Percentiles rank a stretch among this genome's conserved stretches.
Evolutionary conservation across 2,113 vertebrate genomes (phyloP).

Genomic region (Alaudala cheleensis): DNA sequence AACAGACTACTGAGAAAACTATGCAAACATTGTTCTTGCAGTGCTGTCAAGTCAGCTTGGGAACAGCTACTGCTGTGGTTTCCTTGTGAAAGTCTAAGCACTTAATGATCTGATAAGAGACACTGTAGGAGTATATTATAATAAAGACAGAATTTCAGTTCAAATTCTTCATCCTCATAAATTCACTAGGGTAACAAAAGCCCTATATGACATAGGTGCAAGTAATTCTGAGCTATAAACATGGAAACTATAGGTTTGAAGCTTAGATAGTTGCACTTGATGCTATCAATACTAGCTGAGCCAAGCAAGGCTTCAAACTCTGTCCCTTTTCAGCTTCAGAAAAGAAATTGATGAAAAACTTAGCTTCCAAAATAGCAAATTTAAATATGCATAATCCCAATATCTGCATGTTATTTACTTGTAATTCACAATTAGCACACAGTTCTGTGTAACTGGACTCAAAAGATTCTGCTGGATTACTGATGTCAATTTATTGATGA

Average conservation of each 20-base stretch:
- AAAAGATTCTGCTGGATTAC: neutral
- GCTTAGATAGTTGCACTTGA: neutral
- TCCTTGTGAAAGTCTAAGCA: slow-evolving; percentile 55
- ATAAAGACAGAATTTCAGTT: slow-evolving; percentile 2
- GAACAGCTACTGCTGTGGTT: slow-evolving; percentile 51
- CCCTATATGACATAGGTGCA: neutral
- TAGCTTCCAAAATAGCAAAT: neutral
- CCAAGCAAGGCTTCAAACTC: neutral
- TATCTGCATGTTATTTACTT: neutral
- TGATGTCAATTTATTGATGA: neutral
- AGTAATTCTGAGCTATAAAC: neutral
- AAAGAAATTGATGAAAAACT: neutral
- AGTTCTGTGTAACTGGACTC: neutral
- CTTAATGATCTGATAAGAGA: slow-evolving; percentile 40
- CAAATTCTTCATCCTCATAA: neutral
- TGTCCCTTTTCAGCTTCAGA: neutral
- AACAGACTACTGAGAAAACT: neutral
- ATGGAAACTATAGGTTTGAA: neutral
- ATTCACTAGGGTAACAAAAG: neutral
- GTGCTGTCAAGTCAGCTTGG: slow-evolving; percentile 41
- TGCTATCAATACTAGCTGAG: neutral
- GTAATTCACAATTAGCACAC: neutral
- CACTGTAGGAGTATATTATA: slow-evolving; percentile 17
- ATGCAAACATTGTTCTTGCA: neutral
- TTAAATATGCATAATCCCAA: neutral